Evolutionary conservation across 2,888 invertebrate species (phyloP).

Genomic region (Odontothrips loti): DNA sequence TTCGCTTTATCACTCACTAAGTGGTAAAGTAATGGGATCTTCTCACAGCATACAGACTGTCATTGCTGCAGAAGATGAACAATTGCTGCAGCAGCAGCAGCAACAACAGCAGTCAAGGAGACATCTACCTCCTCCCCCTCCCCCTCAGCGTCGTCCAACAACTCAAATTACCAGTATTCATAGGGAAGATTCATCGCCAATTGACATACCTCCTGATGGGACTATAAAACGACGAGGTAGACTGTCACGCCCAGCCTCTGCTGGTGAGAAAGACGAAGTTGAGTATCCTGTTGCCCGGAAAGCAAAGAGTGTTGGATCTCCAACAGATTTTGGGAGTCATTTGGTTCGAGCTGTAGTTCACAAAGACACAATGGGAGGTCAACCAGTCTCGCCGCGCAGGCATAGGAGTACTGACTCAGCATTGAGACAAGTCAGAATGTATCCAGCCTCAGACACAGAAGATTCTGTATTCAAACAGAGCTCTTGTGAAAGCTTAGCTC

Average conservation of each 20-base stretch:
- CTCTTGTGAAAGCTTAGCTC: conserved; percentile 52
- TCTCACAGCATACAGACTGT: conserved; percentile 32
- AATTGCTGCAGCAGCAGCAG: neutral
- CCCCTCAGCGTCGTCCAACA: conserved; percentile 31
- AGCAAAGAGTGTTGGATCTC: conserved; percentile 14
- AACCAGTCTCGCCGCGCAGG: neutral
- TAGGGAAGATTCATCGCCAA: neutral
- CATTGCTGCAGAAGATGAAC: conserved; percentile 27
- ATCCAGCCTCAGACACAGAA: conserved; percentile 43
- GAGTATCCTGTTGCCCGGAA: neutral
- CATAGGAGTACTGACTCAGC: conserved; percentile 6
- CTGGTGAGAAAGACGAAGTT: neutral
- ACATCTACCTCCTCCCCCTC: conserved; percentile 34
- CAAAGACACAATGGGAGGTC: neutral
- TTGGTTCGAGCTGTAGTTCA: conserved; percentile 1
- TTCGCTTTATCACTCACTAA: conserved; percentile 40
- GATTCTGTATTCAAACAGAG: conserved; percentile 45
- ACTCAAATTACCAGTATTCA: neutral
- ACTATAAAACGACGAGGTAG: neutral
- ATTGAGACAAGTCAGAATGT: conserved; percentile 30
- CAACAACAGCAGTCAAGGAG: conserved; percentile 13
- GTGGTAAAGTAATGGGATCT: conserved; percentile 40
- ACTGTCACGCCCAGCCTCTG: neutral
- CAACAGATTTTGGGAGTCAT: conserved; percentile 6
- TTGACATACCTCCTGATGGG: neutral